Evolutionary conservation across 2,888 invertebrate species (phyloP).

Genomic region (Campaea margaritaria): DNA sequence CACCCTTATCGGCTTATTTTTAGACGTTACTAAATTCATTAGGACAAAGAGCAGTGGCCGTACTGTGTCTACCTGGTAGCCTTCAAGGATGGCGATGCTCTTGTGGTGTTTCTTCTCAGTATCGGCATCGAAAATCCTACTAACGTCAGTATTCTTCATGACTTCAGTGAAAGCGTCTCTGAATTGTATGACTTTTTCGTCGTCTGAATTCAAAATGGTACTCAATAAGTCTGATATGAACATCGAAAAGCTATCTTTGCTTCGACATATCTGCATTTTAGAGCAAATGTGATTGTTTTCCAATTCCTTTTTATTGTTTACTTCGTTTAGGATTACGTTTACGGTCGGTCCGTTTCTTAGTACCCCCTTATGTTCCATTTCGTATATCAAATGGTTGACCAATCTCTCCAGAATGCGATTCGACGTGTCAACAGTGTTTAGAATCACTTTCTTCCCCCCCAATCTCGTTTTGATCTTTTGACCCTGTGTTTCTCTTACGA

Average conservation of each 20-base stretch:
- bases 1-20: slow-evolving; percentile 47
- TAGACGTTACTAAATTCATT: slow-evolving; percentile 45
- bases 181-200: slow-evolving; percentile 47
- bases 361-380: slow-evolving; percentile 40
- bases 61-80: slow-evolving; percentile 17
- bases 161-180: slow-evolving; percentile 54
- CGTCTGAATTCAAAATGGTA: slow-evolving; percentile 42
- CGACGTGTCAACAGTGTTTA: slow-evolving; percentile 62
- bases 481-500: slow-evolving; percentile 49
- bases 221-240: slow-evolving; percentile 48
- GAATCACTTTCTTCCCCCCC: slow-evolving; percentile 59
- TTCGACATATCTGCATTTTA: slow-evolving; percentile 56
- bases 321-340: slow-evolving; percentile 44
- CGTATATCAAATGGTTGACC: slow-evolving; percentile 47
- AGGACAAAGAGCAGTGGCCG: slow-evolving; percentile 40
- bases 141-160: slow-evolving; percentile 44
- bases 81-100: slow-evolving; percentile 32
- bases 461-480: slow-evolving; percentile 57
- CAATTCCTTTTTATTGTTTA: slow-evolving; percentile 45
- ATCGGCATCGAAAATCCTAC: slow-evolving; percentile 32
- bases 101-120: slow-evolving; percentile 34
- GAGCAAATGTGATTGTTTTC: slow-evolving; percentile 54
- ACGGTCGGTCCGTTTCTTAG: slow-evolving; percentile 31
- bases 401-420: slow-evolving; percentile 54
- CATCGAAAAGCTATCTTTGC: slow-evolving; percentile 42